Evolutionary conservation across 2,888 invertebrate genomes (phyloP).

Genomic region (Coelinius sp.): DNA sequence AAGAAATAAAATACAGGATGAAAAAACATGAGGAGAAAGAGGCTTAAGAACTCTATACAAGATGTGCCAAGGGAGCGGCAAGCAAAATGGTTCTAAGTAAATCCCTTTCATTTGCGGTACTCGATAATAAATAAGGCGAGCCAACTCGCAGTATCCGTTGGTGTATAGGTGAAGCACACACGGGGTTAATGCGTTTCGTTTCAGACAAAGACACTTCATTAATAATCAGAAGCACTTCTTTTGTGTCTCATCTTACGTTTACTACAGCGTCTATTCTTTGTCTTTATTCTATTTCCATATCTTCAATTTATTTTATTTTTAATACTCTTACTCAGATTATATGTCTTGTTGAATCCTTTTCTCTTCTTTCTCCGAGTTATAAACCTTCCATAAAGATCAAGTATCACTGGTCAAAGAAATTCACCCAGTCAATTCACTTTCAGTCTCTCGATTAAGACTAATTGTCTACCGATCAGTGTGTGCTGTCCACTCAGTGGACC

Average conservation of each 20-base stretch:
- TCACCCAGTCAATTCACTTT: constrained; percentile 14
- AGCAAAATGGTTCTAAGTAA: constrained; percentile 47
- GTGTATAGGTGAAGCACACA: constrained; percentile 24
- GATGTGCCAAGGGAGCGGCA: constrained; percentile 27
- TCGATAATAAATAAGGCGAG: constrained; percentile 54
- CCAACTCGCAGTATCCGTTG: not conserved
- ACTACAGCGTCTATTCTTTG: constrained; percentile 29
- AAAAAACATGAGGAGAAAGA: constrained; percentile 1
- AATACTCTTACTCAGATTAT: constrained; percentile 20
- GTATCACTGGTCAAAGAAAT: constrained; percentile 10
- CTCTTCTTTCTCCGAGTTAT: constrained; percentile 15
- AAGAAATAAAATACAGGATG: not conserved
- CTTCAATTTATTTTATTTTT: not conserved
- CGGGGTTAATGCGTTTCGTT: constrained; percentile 58
- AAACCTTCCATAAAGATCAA: constrained; percentile 23
- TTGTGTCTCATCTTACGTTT: constrained; percentile 50
- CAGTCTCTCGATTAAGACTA: constrained; percentile 20
- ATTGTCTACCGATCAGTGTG: constrained; percentile 28
- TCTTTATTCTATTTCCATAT: constrained; percentile 9
- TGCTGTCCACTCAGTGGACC: constrained; percentile 25
- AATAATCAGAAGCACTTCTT: constrained; percentile 63
- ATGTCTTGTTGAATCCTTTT: constrained; percentile 23
- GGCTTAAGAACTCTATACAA: not conserved
- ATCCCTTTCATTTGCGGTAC: constrained; percentile 43
- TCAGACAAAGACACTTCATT: constrained; percentile 65